Evolutionary conservation across 2,797 vertebrate species (phyloP).

Genomic region (Lerista edwardsae): DNA sequence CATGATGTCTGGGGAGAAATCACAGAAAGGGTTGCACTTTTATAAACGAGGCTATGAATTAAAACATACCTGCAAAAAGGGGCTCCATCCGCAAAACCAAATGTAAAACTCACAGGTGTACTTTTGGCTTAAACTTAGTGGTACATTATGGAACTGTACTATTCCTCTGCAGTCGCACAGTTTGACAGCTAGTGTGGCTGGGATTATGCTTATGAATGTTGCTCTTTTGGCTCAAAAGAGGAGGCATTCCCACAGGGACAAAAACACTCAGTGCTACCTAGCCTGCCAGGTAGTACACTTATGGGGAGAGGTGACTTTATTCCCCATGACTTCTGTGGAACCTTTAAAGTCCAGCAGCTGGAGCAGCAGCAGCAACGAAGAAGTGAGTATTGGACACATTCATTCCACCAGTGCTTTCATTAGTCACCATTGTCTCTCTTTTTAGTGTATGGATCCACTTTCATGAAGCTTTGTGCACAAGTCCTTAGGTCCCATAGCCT

Average conservation of each 20-base stretch:
- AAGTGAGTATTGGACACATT: no score
- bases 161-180: not conserved
- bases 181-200: not conserved
- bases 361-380: no score
- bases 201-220: not conserved
- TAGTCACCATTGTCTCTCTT: not conserved
- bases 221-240: conserved; percentile 4
- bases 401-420: no score
- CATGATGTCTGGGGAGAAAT: conserved; percentile 85
- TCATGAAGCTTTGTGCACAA: not conserved
- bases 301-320: no score
- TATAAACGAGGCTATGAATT: not conserved
- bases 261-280: no score
- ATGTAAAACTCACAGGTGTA: not conserved
- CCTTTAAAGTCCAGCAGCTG: no score
- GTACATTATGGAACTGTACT: not conserved
- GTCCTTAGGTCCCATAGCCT: no score
- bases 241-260: no score
- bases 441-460: not conserved
- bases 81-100: not conserved
- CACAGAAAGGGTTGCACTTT: not conserved
- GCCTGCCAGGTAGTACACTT: no score
- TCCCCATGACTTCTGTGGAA: no score
- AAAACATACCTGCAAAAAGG: accelerated
- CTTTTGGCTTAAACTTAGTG: not conserved